Percentiles rank a stretch among this genome's conserved stretches.
Evolutionary conservation across 2,797 vertebrate genomes (phyloP).

Genomic region (Siniperca scherzeri): DNA sequence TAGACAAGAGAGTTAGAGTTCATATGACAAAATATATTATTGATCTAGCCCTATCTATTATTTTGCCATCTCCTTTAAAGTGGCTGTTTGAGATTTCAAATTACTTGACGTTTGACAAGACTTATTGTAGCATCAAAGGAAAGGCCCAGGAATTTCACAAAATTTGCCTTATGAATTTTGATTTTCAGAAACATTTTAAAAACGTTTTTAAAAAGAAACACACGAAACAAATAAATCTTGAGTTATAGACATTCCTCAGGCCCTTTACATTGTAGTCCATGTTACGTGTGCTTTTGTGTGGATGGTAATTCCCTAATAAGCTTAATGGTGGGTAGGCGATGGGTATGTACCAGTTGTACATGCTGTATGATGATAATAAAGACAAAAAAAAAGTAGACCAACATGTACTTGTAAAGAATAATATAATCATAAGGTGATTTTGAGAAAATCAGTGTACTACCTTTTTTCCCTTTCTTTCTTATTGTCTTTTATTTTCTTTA

Average conservation of each 20-base stretch:
- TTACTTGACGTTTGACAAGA: neutral
- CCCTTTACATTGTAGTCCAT: neutral
- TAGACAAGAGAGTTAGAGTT: neutral
- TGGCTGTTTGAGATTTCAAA: neutral
- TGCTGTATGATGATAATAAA: neutral
- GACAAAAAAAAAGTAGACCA: neutral
- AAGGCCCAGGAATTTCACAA: neutral
- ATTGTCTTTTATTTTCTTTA: neutral
- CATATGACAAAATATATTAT: neutral
- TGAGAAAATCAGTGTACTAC: neutral
- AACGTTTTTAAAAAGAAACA: neutral
- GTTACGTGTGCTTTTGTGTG: neutral
- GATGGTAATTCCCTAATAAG: neutral
- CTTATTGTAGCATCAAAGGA: neutral
- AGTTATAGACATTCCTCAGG: neutral
- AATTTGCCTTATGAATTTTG: neutral
- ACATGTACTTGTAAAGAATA: neutral
- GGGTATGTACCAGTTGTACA: neutral
- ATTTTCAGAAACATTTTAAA: conserved; percentile 4
- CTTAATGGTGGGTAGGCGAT: neutral
- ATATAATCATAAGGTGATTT: neutral
- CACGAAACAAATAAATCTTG: neutral
- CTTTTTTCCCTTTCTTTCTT: neutral
- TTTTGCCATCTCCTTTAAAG: neutral
- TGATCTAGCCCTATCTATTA: neutral